Evolutionary conservation across 2,888 invertebrate genomes (phyloP), one percentile per base, ranked within the genome.

Genomic region (Eulithis prunata): DNA sequence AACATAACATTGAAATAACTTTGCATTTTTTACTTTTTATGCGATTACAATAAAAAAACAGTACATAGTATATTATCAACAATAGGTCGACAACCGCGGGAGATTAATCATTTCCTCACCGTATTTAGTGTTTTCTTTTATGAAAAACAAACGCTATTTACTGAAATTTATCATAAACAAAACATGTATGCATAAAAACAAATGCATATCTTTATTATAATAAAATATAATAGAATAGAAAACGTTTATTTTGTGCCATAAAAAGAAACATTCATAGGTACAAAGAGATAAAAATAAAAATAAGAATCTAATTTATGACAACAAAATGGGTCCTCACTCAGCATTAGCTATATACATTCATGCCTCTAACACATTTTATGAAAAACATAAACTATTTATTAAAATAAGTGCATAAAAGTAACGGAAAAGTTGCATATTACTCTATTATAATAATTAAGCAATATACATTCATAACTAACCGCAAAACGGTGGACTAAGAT

Each of bases 401-500:
- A 3, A 3, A 3, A 32, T 32, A 32, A 32, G 47, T 47, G 10
- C 3, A 41, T 41, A 5, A 11, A 8, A 41, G 41, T 41, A 41
- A 32, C 32, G 3, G 32, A 32, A 32, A 57, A 61, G 55, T 8
- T 62, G 46, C 57, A 52, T 57, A 47, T 32, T 32, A 43, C 32
- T 5, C 8, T 11, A 63, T 68, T 68, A 64, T 32, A 57, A 68
- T 68, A 64, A 67, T 63, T 63, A 43, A 61, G 57, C 49, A 12
- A 61, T 61, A 63, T 67, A 67, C 55, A 68, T 62, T 49, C 64
- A 64, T 51, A n/a, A 64, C 54, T 64, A 61, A 55, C 54, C 54
- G 57, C 51, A 64, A 68, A 64, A 62, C 51, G 45, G 61, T 36
- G 12, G 57, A 51, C 54, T 57, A 12, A 49, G 56, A 63, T 67